These are phyloP conservation scores for Podarcis muralis DNA, from an alignment of 2,113 vertebrate genomes.

Conservation along the genomic window DNA sequence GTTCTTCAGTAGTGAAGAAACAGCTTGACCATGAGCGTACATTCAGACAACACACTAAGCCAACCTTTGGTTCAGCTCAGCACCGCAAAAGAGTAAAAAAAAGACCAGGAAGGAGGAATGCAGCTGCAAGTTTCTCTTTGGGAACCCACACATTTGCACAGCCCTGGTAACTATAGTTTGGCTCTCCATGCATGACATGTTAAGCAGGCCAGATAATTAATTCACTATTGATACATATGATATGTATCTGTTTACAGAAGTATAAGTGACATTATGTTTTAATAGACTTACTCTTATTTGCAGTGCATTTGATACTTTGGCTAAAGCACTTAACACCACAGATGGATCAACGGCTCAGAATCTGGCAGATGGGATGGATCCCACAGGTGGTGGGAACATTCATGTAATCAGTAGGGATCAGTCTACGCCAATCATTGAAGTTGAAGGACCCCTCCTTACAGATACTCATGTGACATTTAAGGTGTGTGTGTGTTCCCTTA, in stretches of 20 bases:
- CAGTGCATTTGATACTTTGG: constrained; percentile 98
- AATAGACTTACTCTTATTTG: constrained; percentile 33
- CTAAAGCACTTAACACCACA: constrained; percentile 94
- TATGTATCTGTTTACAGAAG: background rate
- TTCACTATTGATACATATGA: background rate
- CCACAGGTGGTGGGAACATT: constrained; percentile 87
- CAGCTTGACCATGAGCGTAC: no score
- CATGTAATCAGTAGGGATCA: constrained; percentile 96
- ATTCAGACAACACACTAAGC: no score
- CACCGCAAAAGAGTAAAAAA: no score
- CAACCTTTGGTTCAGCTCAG: no score
- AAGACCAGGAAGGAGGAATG: no score
- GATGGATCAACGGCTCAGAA: constrained; percentile 80
- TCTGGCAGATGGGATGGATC: constrained; percentile 81
- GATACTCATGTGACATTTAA: constrained; percentile 97
- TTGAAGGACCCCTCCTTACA: constrained; percentile 96
- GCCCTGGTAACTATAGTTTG: no score
- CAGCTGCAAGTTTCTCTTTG: no score
- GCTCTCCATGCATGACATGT: no score
- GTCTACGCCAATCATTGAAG: constrained; percentile 95
- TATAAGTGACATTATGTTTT: background rate
- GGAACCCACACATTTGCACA: no score
- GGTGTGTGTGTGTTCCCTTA: constrained; percentile 71
- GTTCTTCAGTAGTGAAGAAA: no score
- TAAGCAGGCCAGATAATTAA: no score